Conservation (phyloP, 2,113 vertebrate genomes). For the Dasyurus viverrinus region DNA sequence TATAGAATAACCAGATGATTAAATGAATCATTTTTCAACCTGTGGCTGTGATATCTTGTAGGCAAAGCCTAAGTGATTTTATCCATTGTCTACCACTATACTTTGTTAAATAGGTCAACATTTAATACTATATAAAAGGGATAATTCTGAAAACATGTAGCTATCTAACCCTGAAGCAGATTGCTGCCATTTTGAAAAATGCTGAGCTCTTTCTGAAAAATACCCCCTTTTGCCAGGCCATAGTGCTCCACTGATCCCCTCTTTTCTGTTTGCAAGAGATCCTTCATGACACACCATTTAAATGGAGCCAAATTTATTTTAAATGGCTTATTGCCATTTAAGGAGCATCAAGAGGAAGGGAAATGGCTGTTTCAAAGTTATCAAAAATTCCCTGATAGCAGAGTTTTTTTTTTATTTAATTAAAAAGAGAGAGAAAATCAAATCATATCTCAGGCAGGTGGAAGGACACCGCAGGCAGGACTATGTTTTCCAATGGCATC, state of each 20-base stretch:
- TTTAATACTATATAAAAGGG: slow-evolving; percentile 50
- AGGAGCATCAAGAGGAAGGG: slow-evolving; percentile 67
- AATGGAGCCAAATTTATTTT: slow-evolving; percentile 63
- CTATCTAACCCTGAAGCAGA: slow-evolving; percentile 36
- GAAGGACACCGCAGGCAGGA: slow-evolving; percentile 79
- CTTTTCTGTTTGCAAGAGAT: slow-evolving; percentile 50
- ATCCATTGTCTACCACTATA: slow-evolving; percentile 31
- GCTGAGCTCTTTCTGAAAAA: slow-evolving; percentile 42
- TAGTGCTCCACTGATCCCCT: slow-evolving; percentile 12
- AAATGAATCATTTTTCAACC: slow-evolving; percentile 17
- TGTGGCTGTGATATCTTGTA: slow-evolving; percentile 58
- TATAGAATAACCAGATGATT: slow-evolving; percentile 48
- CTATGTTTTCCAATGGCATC: slow-evolving; percentile 82
- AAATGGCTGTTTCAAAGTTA: slow-evolving; percentile 71
- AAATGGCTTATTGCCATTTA: slow-evolving; percentile 60
- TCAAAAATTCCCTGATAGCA: slow-evolving; percentile 64
- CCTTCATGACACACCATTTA: slow-evolving; percentile 56
- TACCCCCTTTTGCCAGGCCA: neutral
- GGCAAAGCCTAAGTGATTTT: slow-evolving; percentile 22
- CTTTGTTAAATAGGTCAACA: slow-evolving; percentile 47
- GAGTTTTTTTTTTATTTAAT: slow-evolving; percentile 73
- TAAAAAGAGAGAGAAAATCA: slow-evolving; percentile 72
- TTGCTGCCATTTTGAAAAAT: neutral
- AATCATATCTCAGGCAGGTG: slow-evolving; percentile 77
- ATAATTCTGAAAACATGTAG: slow-evolving; percentile 59